Conservation (phyloP, 2,113 vertebrate genomes). For the Steatornis caripensis region DNA sequence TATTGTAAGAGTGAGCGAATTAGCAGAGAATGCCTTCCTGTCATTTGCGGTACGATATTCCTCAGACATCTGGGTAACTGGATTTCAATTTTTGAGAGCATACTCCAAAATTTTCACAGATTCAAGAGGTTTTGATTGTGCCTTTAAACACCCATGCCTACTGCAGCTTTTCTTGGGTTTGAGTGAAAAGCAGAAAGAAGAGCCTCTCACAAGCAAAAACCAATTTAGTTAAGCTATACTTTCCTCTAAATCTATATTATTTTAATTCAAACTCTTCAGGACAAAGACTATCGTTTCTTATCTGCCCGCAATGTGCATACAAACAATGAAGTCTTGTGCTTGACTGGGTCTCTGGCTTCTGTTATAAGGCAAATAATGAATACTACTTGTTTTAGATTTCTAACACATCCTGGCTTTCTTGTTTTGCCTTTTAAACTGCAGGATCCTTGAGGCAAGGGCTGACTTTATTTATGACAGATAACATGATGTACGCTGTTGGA, state of each 20-base stretch:
- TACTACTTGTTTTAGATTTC: background rate
- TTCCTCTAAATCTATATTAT: background rate
- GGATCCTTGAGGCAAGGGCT: background rate
- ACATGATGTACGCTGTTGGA: background rate
- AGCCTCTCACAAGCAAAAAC: background rate
- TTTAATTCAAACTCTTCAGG: background rate
- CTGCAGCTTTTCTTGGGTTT: background rate
- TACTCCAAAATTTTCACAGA: background rate
- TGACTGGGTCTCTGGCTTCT: background rate
- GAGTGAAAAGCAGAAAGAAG: background rate
- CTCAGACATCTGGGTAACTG: background rate
- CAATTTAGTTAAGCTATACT: background rate
- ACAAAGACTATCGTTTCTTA: background rate
- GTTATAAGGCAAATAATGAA: background rate
- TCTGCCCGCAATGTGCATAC: background rate
- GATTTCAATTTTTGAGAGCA: background rate
- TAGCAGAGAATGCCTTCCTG: background rate
- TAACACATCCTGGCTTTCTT: background rate
- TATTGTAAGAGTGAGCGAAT: background rate
- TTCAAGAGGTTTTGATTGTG: background rate
- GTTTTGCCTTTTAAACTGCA: background rate
- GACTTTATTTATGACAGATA: constrained; percentile 21
- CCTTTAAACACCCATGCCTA: background rate
- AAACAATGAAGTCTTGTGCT: background rate
- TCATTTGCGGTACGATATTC: background rate